Base-by-base conservation (phyloP, 2,113 vertebrate species). In the Xerus inauris region DNA sequence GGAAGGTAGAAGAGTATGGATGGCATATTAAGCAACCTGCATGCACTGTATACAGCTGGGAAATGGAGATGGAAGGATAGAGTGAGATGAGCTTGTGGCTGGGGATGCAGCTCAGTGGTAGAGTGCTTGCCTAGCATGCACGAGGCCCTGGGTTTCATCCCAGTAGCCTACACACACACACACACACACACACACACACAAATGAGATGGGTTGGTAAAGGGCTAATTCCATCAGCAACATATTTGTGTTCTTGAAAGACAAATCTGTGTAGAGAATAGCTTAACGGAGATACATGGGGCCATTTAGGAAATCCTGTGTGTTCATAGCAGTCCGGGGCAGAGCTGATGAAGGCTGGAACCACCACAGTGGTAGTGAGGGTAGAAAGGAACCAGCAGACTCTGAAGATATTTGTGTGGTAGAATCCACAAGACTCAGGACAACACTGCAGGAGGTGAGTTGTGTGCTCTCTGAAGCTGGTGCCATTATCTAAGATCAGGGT, bases 241-340 rank as follows among this genome's bases (percentile, higher is more conserved):
- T 62, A 64, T 67, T 62, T 83, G 12, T 32, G 19, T 83, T 91
- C 76, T 57, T 6, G 76, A 95, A 97, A 94, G 67, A 65, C 14
- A 45, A 20, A 49, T 79, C 28, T 75, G 22, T 40, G 14, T 69
- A 12, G 30, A 49, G 6, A 83, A 65, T 20, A 16, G 13, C 22
- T 49, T 26, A 84, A 88, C 32, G 35, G 38, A 88, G 54, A 28
- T 40, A 19, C 64, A 20, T 45, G 45, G 38, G 35, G 10, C 49
- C 57, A 22, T 12, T 17, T 14, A 40, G 85, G 51, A 89, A 85
- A 80, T 64, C n/a, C 19, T 45, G 57, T 57, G 16, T 67, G 16
- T 30, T 3, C 11, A 6, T 5, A 42, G n/a, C 26, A 47, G 12
- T 87, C n/a, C 64, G 77, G 19, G 81, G 45, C 35, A 73, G 32